Percentiles rank a stretch among this genome's conserved stretches.
Evolutionary conservation across 2,888 invertebrate species (phyloP).

Genomic region (Deilephila porcellus): DNA sequence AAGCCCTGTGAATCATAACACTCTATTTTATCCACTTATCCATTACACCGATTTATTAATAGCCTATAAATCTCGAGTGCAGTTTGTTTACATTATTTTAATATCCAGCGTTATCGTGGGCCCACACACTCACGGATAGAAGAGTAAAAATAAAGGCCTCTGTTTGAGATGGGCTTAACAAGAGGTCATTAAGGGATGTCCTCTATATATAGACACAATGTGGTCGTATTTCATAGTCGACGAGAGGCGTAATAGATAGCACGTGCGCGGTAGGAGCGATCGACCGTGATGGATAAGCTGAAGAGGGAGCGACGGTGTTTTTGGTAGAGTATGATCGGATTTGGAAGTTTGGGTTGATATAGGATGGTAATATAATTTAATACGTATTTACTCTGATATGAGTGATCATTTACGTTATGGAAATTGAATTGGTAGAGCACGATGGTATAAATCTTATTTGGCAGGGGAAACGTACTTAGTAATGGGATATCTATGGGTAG

Average conservation of each 20-base stretch:
- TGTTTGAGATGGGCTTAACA: constrained; percentile 53
- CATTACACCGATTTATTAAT: constrained; percentile 52
- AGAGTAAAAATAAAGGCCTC: constrained; percentile 40
- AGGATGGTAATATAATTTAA: neutral
- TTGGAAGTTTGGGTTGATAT: neutral
- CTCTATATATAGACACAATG: constrained; percentile 62
- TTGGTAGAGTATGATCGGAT: neutral
- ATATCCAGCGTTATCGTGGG: constrained; percentile 39
- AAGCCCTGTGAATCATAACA: constrained; percentile 29
- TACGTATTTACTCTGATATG: too few species aligned
- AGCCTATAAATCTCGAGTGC: constrained; percentile 46
- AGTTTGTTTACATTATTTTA: constrained; percentile 46
- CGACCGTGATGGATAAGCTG: constrained; percentile 26
- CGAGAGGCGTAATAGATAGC: constrained; percentile 75
- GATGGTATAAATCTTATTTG: too few species aligned
- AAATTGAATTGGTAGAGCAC: too few species aligned
- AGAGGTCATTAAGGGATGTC: constrained; percentile 72
- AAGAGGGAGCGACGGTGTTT: constrained; percentile 10
- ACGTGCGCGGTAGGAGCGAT: constrained; percentile 60
- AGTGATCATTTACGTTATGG: too few species aligned
- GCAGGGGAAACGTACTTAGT: too few species aligned
- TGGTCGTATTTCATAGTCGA: constrained; percentile 72
- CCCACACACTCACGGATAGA: constrained; percentile 46
- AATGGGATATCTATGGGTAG: too few species aligned
- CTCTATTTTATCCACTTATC: constrained; percentile 39